Percentiles rank a stretch among this genome's conserved stretches.
Evolutionary conservation across 1,140 invertebrate genomes (phyloP).

Genomic region (Tyrophagus putrescentiae): DNA sequence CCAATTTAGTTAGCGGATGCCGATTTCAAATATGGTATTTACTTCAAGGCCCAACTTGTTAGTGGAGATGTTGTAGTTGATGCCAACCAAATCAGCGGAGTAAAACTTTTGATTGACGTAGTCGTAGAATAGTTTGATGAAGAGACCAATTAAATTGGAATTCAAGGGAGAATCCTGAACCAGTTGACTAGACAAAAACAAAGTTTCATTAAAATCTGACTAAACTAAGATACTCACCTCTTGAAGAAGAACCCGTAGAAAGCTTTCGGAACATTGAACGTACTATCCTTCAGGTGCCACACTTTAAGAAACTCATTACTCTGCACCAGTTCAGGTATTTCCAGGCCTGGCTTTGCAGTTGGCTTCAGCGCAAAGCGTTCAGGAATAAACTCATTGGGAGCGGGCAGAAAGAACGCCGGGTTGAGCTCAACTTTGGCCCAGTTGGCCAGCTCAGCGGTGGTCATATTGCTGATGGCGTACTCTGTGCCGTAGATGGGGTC

Average conservation of each 20-base stretch:
- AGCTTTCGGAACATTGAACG: neutral
- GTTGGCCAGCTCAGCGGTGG: neutral
- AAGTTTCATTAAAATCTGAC: neutral
- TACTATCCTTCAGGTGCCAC: neutral
- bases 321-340: neutral
- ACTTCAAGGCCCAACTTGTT: neutral
- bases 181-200: neutral
- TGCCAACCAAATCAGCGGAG: neutral
- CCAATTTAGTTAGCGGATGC: neutral
- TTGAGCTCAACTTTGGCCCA: neutral
- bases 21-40: neutral
- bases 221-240: neutral
- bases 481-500: neutral
- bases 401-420: neutral
- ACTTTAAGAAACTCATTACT: neutral
- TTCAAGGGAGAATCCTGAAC: neutral
- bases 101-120: conserved; percentile 5
- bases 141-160: neutral
- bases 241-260: conserved; percentile 1
- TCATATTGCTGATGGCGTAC: neutral
- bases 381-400: conserved; percentile 9
- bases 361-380: neutral
- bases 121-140: conserved; percentile 4
- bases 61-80: neutral
- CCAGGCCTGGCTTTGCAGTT: neutral